Conservation (phyloP, 2,113 vertebrate species). For the Seriola quinqueradiata region DNA sequence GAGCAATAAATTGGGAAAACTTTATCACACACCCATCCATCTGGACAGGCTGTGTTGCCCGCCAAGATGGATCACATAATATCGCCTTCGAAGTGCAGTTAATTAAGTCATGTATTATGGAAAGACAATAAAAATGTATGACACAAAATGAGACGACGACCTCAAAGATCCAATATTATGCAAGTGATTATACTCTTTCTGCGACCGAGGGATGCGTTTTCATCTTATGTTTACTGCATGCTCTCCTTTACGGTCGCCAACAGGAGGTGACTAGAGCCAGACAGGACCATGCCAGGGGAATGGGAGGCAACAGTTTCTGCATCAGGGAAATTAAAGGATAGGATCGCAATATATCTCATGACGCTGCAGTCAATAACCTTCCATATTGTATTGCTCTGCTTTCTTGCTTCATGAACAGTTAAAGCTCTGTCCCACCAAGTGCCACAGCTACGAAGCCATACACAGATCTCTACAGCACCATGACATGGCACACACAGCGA, state of each 20-base stretch:
- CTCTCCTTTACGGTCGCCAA: constrained; percentile 12
- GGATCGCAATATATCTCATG: constrained; percentile 18
- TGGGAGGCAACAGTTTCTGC: constrained; percentile 32
- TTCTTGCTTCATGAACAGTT: constrained; percentile 11
- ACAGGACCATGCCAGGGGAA: constrained; percentile 31
- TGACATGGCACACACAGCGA: constrained; percentile 3
- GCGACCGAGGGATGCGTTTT: constrained; percentile 31
- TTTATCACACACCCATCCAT: constrained; percentile 65
- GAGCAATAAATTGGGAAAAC: constrained; percentile 57
- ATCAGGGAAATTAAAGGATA: constrained; percentile 45
- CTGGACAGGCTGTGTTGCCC: constrained; percentile 55
- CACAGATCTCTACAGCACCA: constrained; percentile 73
- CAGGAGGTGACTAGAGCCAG: constrained; percentile 39
- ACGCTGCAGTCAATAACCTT: not conserved
- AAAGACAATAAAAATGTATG: constrained; percentile 42
- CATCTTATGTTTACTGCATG: constrained; percentile 19
- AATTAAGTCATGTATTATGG: constrained; percentile 48
- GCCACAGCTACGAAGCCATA: constrained; percentile 36
- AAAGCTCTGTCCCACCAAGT: not conserved
- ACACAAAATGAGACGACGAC: constrained; percentile 28
- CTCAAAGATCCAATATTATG: constrained; percentile 43
- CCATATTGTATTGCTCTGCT: constrained; percentile 13
- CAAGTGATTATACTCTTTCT: constrained; percentile 27
- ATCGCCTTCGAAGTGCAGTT: constrained; percentile 32
- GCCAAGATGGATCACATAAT: constrained; percentile 59